Percentiles rank a stretch among this genome's conserved stretches.
Conservation (phyloP, 2,888 invertebrate genomes). For the Temnothorax unifasciatus region DNA sequence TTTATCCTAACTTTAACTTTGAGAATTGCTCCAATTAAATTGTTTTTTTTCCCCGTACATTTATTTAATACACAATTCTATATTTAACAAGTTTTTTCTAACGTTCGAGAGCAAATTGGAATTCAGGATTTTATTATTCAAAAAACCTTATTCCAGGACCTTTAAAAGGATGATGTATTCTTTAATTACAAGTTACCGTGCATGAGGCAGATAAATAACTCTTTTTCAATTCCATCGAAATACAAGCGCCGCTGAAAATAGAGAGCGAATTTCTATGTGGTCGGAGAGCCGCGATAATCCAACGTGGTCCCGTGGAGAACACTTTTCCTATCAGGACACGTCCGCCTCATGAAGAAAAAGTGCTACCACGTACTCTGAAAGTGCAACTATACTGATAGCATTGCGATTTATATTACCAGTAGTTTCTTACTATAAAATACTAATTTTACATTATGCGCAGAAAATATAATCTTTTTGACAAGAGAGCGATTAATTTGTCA, state of each 20-base stretch:
- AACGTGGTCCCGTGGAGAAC: background rate
- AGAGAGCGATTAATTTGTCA: too few relatives aligned
- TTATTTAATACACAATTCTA: too few relatives aligned
- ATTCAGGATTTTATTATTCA: background rate
- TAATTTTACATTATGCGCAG: too few relatives aligned
- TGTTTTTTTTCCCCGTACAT: too few relatives aligned
- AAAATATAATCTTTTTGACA: too few relatives aligned
- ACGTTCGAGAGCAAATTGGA: too few relatives aligned
- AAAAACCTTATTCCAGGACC: background rate
- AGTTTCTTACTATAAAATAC: too few relatives aligned
- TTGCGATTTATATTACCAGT: too few relatives aligned
- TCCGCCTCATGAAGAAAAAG: constrained; percentile 72
- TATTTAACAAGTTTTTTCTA: too few relatives aligned
- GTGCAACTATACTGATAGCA: too few relatives aligned
- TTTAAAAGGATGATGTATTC: background rate
- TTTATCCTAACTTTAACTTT: too few relatives aligned
- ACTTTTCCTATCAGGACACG: constrained; percentile 30
- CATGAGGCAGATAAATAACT: background rate
- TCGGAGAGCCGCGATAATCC: constrained; percentile 38
- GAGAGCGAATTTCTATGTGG: constrained; percentile 13
- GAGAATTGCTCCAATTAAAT: too few relatives aligned
- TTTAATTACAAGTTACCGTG: background rate
- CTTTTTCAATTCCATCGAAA: constrained; percentile 7
- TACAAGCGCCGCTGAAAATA: constrained; percentile 6
- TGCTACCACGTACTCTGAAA: constrained; percentile 13